Base-by-base conservation (phyloP, 2,113 vertebrate genomes). In the Alaudala cheleensis region DNA sequence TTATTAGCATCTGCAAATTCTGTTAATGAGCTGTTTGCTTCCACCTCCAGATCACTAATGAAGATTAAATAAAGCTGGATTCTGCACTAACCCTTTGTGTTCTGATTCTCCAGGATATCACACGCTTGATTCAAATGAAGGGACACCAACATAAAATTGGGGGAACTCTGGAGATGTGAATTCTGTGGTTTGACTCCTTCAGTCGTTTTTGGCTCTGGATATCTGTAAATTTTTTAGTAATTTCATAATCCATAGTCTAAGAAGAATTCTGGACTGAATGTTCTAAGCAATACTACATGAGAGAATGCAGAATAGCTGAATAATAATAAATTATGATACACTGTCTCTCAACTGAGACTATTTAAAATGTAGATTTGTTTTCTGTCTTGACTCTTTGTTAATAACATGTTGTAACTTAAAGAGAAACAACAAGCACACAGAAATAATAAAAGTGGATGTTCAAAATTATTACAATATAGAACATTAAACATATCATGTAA, bases 1-100 rank as follows among this genome's bases (percentile, higher is more conserved):
- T 96, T 95, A 96, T 96, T 96, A 95, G n/a, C 93, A 95, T 95
- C 73, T 96, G 84, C 77, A 97, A 93, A 95, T 96, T 95, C 78
- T 0, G 3, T 84, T 97, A 97, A 97, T 95, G 94, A 96, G 96
- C 89, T 91, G 77, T 96, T 95, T 94, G 83, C 91, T 95, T 93
- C 84, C 91, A 85, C 91, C 50, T 92, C 73, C 91, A 95, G 84
- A 95, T 89, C 95, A 57, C 61, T 97, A 95, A 96, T 87, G 89
- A 96, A 97, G 93, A 95, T 95, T 93, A 91, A 97, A 95, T 95
- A 91, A 95, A 92, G 58, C 78, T 89, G 78, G 40, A 79, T 89
- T 85, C 50, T 91, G 37, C 10, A 18, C 45, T 92, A 93, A 92
- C 86, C 86, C 93, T 92, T 93, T 89, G 70, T 58, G 44, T 84